Conservation (phyloP, 1,140 invertebrate genomes). For the Drosophila azteca region DNA sequence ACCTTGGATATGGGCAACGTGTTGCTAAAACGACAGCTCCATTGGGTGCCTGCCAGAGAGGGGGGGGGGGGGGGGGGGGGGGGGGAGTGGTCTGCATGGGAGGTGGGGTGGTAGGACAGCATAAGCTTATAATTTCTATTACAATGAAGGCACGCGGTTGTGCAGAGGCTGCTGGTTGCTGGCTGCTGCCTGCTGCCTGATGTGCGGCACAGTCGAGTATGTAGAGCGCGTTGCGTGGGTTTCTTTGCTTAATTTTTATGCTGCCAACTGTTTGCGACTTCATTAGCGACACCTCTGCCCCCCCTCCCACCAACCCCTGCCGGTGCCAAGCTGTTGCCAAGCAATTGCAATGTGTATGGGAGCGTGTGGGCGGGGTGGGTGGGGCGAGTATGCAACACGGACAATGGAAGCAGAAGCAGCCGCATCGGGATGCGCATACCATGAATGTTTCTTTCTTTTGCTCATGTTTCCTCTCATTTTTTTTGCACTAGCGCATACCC, state of each 20-base stretch:
- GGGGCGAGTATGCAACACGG: background rate
- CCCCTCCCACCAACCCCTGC: constrained; percentile 3
- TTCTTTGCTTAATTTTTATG: constrained; percentile 49
- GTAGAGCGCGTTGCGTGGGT: constrained; percentile 32
- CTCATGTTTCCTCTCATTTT: too few species aligned
- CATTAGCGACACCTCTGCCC: constrained; percentile 72
- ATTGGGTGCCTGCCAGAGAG: constrained; percentile 8
- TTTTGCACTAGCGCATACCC: too few species aligned
- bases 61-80: too few species aligned
- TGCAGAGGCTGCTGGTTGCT: background rate
- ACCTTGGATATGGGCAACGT: constrained; percentile 68
- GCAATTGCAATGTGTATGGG: constrained; percentile 58
- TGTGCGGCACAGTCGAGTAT: constrained; percentile 19
- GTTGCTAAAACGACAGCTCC: constrained; percentile 73
- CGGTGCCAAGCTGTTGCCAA: constrained; percentile 64
- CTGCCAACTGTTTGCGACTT: constrained; percentile 74
- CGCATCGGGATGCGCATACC: too few species aligned
- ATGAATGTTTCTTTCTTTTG: too few species aligned
- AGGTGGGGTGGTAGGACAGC: constrained; percentile 9
- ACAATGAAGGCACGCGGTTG: constrained; percentile 56
- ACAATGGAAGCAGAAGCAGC: constrained; percentile 16
- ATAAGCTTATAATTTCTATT: constrained; percentile 78
- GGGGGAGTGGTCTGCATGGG: background rate
- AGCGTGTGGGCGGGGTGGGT: background rate
- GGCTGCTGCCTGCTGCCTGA: background rate